Evolutionary conservation across 1,140 invertebrate species (phyloP).

Genomic region (Drosophila ambigua): DNA sequence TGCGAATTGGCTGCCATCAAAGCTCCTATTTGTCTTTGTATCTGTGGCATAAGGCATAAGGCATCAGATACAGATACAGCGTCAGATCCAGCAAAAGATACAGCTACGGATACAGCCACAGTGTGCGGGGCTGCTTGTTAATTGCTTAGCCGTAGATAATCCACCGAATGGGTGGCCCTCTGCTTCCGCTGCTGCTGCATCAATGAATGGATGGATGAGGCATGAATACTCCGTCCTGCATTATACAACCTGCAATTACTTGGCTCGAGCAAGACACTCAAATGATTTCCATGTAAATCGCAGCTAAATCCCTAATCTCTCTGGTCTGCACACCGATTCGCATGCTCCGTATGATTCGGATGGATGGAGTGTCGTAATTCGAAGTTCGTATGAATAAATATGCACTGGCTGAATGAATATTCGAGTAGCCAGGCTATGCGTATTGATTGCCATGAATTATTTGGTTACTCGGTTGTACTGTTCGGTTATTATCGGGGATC

Average conservation of each 20-base stretch:
- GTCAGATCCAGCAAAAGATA: conserved; percentile 12
- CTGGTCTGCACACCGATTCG: too few relatives aligned
- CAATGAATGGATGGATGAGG: neutral
- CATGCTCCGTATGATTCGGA: too few relatives aligned
- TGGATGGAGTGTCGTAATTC: too few relatives aligned
- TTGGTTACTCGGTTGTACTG: too few relatives aligned
- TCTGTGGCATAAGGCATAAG: conserved; percentile 10
- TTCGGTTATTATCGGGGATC: too few relatives aligned
- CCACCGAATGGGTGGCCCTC: neutral
- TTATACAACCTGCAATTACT: neutral
- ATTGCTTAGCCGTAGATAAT: conserved; percentile 37
- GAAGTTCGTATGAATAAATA: too few relatives aligned
- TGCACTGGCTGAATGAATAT: neutral
- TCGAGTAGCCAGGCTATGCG: neutral
- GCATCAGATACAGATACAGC: conserved; percentile 19
- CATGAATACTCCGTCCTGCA: conserved; percentile 12
- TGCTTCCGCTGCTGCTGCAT: too few relatives aligned
- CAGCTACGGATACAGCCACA: conserved; percentile 9
- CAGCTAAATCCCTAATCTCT: too few relatives aligned
- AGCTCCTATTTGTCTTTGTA: conserved; percentile 41
- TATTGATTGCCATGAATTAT: neutral
- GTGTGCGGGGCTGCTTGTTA: conserved; percentile 18
- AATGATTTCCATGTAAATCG: neutral
- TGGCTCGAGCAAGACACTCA: neutral
- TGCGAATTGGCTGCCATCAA: conserved; percentile 46